Base-by-base conservation (phyloP, 23 tunicate genomes). In the Clavelina lepadiformis region DNA sequence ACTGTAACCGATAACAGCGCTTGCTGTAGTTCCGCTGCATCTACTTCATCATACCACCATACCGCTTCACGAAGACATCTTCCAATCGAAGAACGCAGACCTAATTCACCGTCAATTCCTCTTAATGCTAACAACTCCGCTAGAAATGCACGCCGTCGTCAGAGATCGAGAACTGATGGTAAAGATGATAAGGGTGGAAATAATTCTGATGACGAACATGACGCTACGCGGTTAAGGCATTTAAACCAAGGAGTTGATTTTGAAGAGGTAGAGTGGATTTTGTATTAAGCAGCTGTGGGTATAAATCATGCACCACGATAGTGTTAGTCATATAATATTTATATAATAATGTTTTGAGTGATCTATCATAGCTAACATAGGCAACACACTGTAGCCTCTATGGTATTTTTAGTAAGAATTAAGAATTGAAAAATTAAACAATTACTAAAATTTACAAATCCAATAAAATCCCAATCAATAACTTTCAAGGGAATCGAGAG, bases 131-230 rank as follows among this genome's bases (percentile, higher is more conserved):
- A 22, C 30, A 32, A 36, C 18, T 35, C 30, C 27, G 66, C 61
- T 22, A 38, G 57, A 32, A 15, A 61, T 27, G 59, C 71, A 27
- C 35, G 63, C 3, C 46, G 86, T 3, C 62, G 85, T 32, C 78
- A 70, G 20, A 33, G 86, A 61, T 20, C 78, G 18, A 54, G 69
- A 4, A 57, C 59, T 34, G 81, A 86, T n/a, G 64, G 51, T 23
- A 65, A 76, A 25, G 85, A 86, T 7, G 82, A 58, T 15, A 59
- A 28, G 6, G 51, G 27, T 31, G 76, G 61, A 49, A 51, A 87
- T n/a, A 87, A 87, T 51, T 87, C 96, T 44, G 96, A 87, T 68
- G 96, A 87, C 53, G 96, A 87, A 58, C 71, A 80, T 74, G 96
- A 87, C 62, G 76, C 63, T 6, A 35, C 56, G 33, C 51, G 96